Percentiles rank a stretch among this genome's conserved stretches.
Conservation (phyloP, 64 coral and sea anemone species). For the Hydrozoanthus tunicans region DNA sequence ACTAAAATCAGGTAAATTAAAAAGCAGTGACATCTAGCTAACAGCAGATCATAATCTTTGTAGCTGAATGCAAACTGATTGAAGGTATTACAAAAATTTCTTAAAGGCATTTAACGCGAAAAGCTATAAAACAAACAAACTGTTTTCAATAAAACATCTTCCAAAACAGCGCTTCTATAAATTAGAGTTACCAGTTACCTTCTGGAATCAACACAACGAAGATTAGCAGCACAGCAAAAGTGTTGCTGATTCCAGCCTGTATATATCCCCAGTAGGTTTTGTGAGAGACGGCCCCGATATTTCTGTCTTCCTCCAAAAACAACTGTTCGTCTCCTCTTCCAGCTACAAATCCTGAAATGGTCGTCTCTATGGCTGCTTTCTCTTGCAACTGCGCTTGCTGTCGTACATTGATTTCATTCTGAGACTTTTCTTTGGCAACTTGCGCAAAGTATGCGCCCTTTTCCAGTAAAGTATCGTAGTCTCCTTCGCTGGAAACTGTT, state of each 20-base stretch:
- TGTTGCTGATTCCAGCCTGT: background rate
- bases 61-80: no score
- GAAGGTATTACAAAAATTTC: no score
- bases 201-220: slow-evolving; percentile 4
- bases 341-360: background rate
- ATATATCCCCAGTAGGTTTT: slow-evolving; percentile 12
- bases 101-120: no score
- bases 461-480: slow-evolving; percentile 30
- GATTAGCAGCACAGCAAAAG: background rate
- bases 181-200: background rate
- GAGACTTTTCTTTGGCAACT: background rate
- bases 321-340: background rate
- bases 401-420: background rate
- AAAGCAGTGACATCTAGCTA: no score
- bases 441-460: slow-evolving; percentile 10
- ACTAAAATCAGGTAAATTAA: no score
- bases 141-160: no score
- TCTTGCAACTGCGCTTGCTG: slow-evolving; percentile 2
- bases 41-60: no score
- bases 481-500: slow-evolving; percentile 31
- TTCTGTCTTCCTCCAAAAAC: slow-evolving; percentile 10
- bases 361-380: background rate
- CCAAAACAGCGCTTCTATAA: no score
- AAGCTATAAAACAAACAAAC: no score
- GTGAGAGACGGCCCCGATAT: background rate